Conservation (phyloP, 1,140 invertebrate species). For the Pachypsylla venusta region DNA sequence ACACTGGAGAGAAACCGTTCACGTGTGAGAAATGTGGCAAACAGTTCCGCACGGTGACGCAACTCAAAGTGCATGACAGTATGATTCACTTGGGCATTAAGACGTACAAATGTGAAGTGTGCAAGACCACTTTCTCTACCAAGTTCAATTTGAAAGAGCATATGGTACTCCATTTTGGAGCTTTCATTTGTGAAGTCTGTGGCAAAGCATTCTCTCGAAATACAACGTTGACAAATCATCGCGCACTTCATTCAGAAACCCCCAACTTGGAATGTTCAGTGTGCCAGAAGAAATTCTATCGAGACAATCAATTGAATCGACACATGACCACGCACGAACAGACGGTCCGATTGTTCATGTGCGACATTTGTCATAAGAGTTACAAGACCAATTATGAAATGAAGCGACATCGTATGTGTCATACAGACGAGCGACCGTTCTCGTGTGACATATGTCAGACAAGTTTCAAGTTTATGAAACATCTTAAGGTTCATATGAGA, state of each 20-base stretch:
- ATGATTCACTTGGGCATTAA: constrained; percentile 46
- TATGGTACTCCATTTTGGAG: constrained; percentile 25
- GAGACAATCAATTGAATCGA: not conserved
- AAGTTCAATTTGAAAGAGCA: constrained; percentile 34
- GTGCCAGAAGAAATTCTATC: not conserved
- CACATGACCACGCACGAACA: constrained; percentile 8
- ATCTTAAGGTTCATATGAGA: constrained; percentile 10
- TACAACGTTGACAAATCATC: constrained; percentile 17
- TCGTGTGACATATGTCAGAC: constrained; percentile 73
- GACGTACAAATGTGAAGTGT: constrained; percentile 39
- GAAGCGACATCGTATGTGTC: constrained; percentile 64
- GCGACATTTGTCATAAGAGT: constrained; percentile 57
- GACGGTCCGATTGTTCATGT: constrained; percentile 39
- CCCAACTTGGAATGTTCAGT: not conserved
- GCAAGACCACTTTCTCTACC: constrained; percentile 36
- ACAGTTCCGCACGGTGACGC: constrained; percentile 46
- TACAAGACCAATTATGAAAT: constrained; percentile 49
- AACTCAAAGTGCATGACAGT: constrained; percentile 41
- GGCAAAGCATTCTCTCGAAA: constrained; percentile 20
- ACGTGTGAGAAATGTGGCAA: constrained; percentile 58
- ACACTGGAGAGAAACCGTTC: constrained; percentile 47
- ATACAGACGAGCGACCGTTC: constrained; percentile 62
- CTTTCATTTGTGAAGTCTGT: constrained; percentile 22
- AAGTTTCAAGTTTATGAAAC: constrained; percentile 30
- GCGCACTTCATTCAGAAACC: not conserved